These are phyloP conservation scores for Xylophagus ater DNA, from an alignment of 2,888 invertebrate species.

Conservation along the genomic window DNA sequence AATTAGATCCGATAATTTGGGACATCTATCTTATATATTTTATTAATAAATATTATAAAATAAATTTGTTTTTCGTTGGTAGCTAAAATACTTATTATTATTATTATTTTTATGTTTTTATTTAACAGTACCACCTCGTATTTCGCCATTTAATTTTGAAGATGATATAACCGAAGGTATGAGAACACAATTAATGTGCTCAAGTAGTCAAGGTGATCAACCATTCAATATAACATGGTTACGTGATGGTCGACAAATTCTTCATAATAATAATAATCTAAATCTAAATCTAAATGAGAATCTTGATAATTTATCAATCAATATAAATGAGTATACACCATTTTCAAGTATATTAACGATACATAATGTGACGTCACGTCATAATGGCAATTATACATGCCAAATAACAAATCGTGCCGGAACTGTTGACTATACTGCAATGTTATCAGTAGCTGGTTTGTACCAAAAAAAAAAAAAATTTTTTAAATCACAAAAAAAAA, in stretches of 20 bases:
- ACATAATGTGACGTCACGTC: conserved; percentile 38
- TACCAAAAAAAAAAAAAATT: conserved; percentile 15
- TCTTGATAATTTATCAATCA: conserved; percentile 31
- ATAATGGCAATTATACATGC: conserved; percentile 41
- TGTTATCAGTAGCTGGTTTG: conserved; percentile 45
- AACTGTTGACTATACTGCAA: conserved; percentile 43
- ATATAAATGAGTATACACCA: conserved; percentile 44
- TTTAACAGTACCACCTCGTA: conserved; percentile 66
- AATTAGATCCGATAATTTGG: no score
- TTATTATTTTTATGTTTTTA: no score
- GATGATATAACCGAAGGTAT: conserved; percentile 67
- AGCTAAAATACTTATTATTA: no score
- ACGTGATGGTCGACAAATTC: conserved; percentile 39
- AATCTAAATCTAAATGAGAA: no score
- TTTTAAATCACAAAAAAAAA: conserved; percentile 5
- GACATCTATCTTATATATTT: no score
- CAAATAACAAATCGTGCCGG: conserved; percentile 38
- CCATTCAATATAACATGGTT: conserved; percentile 46
- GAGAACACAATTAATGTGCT: conserved; percentile 58
- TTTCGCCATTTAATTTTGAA: conserved; percentile 72
- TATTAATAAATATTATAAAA: no score
- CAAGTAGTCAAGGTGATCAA: conserved; percentile 46
- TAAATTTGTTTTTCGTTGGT: conserved; percentile 3
- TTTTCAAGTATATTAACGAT: conserved; percentile 43
- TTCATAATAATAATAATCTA: no score